Evolutionary conservation across 2,888 invertebrate species (phyloP).

Genomic region (Caprella mutica): DNA sequence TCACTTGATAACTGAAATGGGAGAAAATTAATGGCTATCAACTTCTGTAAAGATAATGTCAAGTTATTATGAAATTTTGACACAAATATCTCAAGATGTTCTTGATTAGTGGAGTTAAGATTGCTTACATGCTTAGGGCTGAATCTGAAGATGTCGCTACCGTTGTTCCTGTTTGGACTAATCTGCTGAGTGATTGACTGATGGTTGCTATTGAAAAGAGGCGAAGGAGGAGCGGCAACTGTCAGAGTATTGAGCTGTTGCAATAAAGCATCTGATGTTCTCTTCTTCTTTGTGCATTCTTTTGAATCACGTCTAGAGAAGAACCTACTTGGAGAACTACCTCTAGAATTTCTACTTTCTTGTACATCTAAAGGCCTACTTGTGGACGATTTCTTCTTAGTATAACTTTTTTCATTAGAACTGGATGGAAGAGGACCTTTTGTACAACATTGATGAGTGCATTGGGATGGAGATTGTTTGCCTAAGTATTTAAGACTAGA

Average conservation of each 20-base stretch:
- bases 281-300: not conserved
- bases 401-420: not conserved
- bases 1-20: not conserved
- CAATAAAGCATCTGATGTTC: not conserved
- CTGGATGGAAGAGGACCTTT: not conserved
- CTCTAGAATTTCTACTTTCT: not conserved
- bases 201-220: not conserved
- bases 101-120: too few relatives aligned
- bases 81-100: too few relatives aligned
- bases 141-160: not conserved
- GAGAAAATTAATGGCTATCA: not conserved
- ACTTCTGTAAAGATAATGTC: not conserved
- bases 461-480: too few relatives aligned
- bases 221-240: not conserved
- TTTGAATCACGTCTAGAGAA: slow-evolving; percentile 7
- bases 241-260: slow-evolving; percentile 2
- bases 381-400: slow-evolving; percentile 1
- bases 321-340: not conserved
- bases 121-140: not conserved
- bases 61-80: not conserved
- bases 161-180: too few relatives aligned
- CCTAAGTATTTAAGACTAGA: too few relatives aligned
- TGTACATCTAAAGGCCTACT: slow-evolving; percentile 8
- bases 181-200: too few relatives aligned
- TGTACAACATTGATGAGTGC: not conserved